Percentiles rank a stretch among this genome's conserved stretches.
Conservation (phyloP, 1,140 invertebrate species). For the Macrobrachium rosenbergii region DNA sequence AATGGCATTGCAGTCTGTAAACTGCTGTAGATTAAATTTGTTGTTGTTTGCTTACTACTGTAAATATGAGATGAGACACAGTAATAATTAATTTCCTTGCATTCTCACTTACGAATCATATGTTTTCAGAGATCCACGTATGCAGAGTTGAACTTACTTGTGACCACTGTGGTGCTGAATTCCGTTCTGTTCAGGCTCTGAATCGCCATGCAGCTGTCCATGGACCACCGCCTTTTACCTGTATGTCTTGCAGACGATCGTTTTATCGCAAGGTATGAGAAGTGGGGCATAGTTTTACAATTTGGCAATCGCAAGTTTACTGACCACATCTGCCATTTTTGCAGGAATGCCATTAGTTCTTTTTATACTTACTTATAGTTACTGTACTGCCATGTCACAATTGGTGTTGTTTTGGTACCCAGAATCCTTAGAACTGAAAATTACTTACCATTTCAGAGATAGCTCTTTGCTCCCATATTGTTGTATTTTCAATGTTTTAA, state of each 20-base stretch:
- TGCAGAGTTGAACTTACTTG: constrained; percentile 48
- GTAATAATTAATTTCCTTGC: background rate
- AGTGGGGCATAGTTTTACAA: too few species aligned
- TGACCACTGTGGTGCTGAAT: constrained; percentile 46
- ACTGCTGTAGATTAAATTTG: too few species aligned
- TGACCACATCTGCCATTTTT: background rate
- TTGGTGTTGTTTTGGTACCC: too few species aligned
- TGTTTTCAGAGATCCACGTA: constrained; percentile 37
- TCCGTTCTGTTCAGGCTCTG: constrained; percentile 54
- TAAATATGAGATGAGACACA: background rate
- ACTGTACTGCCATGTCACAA: background rate
- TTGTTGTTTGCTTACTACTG: background rate
- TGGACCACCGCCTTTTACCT: constrained; percentile 35
- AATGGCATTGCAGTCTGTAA: too few species aligned
- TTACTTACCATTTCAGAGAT: too few species aligned
- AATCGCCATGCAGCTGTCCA: constrained; percentile 48
- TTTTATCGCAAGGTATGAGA: constrained; percentile 44
- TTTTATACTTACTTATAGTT: too few species aligned
- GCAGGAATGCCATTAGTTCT: background rate
- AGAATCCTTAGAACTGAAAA: too few species aligned
- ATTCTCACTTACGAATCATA: too few species aligned
- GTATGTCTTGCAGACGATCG: constrained; percentile 31
- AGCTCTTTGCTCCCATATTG: too few species aligned
- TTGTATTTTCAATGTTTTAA: too few species aligned
- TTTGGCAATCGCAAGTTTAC: too few species aligned